These are phyloP conservation scores for Torymus texanus DNA, from an alignment of 2,888 invertebrate genomes.

Conservation along the genomic window DNA sequence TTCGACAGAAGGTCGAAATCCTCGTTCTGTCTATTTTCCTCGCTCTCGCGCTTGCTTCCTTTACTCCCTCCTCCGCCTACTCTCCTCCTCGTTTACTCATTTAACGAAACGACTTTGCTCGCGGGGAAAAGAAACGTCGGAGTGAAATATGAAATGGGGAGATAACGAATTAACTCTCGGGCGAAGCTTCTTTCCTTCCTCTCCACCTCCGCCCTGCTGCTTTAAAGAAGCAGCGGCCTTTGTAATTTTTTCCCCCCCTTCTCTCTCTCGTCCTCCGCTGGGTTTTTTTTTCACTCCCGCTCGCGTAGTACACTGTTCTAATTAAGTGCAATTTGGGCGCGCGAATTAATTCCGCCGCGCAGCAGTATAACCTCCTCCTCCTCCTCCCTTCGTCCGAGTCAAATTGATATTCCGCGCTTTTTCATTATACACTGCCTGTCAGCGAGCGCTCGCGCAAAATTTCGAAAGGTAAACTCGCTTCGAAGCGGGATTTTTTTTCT, in stretches of 20 bases:
- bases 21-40: neutral
- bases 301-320: constrained; percentile 38
- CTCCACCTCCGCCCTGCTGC: constrained; percentile 9
- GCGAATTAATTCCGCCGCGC: constrained; percentile 53
- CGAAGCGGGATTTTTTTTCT: constrained; percentile 10
- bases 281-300: constrained; percentile 22
- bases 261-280: constrained; percentile 24
- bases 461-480: constrained; percentile 54
- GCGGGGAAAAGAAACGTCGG: constrained; percentile 41
- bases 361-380: too few species aligned
- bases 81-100: constrained; percentile 47
- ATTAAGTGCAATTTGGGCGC: constrained; percentile 57
- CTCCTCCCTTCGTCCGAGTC: constrained; percentile 20
- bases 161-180: constrained; percentile 56
- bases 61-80: constrained; percentile 11
- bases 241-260: constrained; percentile 50
- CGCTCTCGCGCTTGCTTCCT: constrained; percentile 46
- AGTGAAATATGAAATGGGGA: constrained; percentile 57
- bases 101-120: constrained; percentile 53
- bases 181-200: constrained; percentile 45
- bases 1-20: constrained; percentile 58
- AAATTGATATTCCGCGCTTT: constrained; percentile 57
- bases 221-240: constrained; percentile 45
- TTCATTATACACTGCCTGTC: constrained; percentile 44
- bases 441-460: constrained; percentile 25